Evolutionary conservation across 2,113 vertebrate species (phyloP).

Genomic region (Aspidoscelis tigris): DNA sequence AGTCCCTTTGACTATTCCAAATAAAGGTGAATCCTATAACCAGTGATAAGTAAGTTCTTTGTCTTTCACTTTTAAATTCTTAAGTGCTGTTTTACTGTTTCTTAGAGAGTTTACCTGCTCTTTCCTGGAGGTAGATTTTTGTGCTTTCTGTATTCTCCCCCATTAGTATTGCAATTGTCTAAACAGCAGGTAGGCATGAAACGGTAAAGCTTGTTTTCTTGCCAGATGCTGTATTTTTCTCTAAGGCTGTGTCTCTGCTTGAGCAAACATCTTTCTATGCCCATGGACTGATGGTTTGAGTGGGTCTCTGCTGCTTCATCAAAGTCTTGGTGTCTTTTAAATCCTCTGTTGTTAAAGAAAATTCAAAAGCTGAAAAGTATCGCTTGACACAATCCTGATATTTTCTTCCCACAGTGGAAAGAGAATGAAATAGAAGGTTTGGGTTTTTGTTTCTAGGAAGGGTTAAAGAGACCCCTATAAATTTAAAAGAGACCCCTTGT

Average conservation of each 20-base stretch:
- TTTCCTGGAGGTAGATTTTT: slow-evolving; percentile 46
- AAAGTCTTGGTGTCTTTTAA: slow-evolving; percentile 18
- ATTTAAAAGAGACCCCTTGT: background rate
- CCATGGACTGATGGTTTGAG: background rate
- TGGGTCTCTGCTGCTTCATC: background rate
- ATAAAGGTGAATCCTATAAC: no score
- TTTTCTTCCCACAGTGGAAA: background rate
- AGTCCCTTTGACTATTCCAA: no score
- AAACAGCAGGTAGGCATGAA: slow-evolving; percentile 8
- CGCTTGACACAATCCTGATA: slow-evolving; percentile 19
- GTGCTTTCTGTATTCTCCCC: slow-evolving; percentile 31
- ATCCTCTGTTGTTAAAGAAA: background rate
- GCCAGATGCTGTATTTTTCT: slow-evolving; percentile 5
- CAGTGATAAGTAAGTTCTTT: no score
- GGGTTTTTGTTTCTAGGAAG: background rate
- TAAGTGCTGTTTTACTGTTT: slow-evolving; percentile 15
- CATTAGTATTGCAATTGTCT: slow-evolving; percentile 37
- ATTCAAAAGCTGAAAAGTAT: background rate
- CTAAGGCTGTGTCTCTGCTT: background rate
- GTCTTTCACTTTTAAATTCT: background rate
- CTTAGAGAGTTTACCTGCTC: background rate
- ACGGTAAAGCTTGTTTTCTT: slow-evolving; percentile 30
- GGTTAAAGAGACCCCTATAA: background rate
- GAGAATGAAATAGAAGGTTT: background rate
- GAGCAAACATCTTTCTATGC: background rate